These are phyloP conservation scores for Calameuta filiformis DNA, from an alignment of 2,888 invertebrate genomes.

Conservation along the genomic window DNA sequence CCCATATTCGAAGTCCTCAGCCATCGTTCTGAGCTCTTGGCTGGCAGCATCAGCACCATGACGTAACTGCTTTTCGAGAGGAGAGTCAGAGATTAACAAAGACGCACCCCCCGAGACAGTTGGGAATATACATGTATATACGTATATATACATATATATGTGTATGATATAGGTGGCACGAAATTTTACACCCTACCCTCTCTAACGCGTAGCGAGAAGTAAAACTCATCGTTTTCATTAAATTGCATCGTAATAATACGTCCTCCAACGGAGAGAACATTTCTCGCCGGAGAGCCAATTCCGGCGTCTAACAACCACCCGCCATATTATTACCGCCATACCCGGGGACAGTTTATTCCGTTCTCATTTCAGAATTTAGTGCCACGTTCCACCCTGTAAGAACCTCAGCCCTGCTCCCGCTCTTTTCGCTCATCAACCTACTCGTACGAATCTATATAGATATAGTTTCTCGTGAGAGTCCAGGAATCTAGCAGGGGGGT, in stretches of 20 bases:
- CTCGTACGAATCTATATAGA: slow-evolving; percentile 12
- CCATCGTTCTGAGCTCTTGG: not conserved
- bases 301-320: slow-evolving; percentile 27
- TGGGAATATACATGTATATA: too few relatives aligned
- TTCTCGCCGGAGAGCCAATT: slow-evolving; percentile 44
- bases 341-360: slow-evolving; percentile 57
- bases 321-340: slow-evolving; percentile 54
- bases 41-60: not conserved
- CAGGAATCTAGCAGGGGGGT: slow-evolving; percentile 1
- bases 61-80: not conserved
- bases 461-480: slow-evolving; percentile 16
- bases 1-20: not conserved
- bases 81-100: not conserved
- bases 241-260: slow-evolving; percentile 51
- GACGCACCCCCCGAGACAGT: not conserved
- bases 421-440: slow-evolving; percentile 1
- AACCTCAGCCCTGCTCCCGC: slow-evolving; percentile 31
- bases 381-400: slow-evolving; percentile 38
- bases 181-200: not conserved
- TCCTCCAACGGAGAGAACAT: slow-evolving; percentile 30
- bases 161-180: not conserved
- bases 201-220: slow-evolving; percentile 3
- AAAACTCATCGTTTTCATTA: slow-evolving; percentile 22
- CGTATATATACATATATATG: too few relatives aligned
- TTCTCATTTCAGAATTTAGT: slow-evolving; percentile 61